Conservation (phyloP, 2,113 vertebrate genomes). For the Octodon degus region DNA sequence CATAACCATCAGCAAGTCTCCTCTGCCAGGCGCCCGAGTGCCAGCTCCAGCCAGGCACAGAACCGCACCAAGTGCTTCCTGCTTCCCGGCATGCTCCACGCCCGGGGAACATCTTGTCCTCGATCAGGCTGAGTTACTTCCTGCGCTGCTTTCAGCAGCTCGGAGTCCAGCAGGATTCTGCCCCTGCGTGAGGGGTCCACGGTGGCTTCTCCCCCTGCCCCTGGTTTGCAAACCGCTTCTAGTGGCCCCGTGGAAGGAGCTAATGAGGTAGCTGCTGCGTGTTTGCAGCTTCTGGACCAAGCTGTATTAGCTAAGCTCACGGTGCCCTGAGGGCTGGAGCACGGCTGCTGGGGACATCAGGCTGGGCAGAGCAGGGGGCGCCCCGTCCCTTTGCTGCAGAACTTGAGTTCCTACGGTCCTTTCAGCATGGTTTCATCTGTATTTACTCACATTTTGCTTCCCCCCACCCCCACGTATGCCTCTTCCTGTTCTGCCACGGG, state of each 20-base stretch:
- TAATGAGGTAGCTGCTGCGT: fast-evolving
- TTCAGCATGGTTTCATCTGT: not conserved
- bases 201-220: fast-evolving
- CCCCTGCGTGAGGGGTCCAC: fast-evolving
- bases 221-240: fast-evolving
- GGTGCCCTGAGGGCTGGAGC: fast-evolving
- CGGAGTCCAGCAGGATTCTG: fast-evolving
- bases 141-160: not conserved
- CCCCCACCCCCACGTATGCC: not conserved
- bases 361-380: fast-evolving
- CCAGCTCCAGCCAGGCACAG: fast-evolving
- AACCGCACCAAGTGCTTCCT: fast-evolving
- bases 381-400: fast-evolving
- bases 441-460: not conserved
- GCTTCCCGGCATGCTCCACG: fast-evolving
- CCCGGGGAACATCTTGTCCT: fast-evolving
- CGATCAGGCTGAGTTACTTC: fast-evolving
- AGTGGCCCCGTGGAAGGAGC: fast-evolving
- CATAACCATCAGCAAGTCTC: fast-evolving
- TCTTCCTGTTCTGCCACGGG: not conserved
- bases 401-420: not conserved
- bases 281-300: not conserved
- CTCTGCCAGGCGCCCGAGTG: not conserved
- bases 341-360: fast-evolving
- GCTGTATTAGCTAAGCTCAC: fast-evolving